A percentile compares a stretch with the other conserved stretches of the same genome.
phyloP scores from a whole-genome alignment of 2,113 vertebrate genomes.

The Archilochus colubris region DNA sequence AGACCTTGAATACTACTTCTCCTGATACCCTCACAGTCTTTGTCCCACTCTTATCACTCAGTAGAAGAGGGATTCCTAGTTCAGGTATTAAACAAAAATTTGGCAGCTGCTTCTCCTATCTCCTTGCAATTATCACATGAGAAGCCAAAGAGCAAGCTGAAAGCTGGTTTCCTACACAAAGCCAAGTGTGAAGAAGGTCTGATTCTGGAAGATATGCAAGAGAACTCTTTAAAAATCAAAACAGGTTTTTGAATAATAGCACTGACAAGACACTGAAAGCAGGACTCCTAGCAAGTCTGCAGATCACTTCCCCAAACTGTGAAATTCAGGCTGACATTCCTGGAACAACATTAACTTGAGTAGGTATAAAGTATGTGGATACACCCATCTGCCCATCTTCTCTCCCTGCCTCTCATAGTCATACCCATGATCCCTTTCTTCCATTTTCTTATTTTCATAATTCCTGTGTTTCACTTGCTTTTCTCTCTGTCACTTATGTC shows the following conservation, averaged over 20 bases:
- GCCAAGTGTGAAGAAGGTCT: neutral
- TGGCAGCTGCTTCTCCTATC: neutral
- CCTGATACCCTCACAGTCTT: neutral
- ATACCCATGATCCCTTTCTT: neutral
- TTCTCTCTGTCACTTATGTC: neutral
- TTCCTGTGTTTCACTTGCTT: neutral
- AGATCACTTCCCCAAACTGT: neutral
- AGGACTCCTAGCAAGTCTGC: neutral
- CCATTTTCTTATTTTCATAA: neutral
- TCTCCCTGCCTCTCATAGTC: neutral
- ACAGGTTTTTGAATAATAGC: neutral
- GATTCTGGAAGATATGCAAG: neutral
- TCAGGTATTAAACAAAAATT: neutral
- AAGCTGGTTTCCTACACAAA: neutral
- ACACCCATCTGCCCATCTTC: constrained; percentile 12
- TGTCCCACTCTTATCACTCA: neutral
- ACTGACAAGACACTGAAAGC: neutral
- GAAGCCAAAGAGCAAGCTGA: neutral
- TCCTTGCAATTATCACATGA: neutral
- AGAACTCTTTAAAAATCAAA: neutral
- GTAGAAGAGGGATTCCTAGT: neutral
- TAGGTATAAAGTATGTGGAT: neutral
- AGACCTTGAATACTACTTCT: neutral
- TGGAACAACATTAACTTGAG: neutral
- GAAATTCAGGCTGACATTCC: constrained; percentile 4